Conservation (phyloP, 2,113 vertebrate species). For the Centropristis striata region DNA sequence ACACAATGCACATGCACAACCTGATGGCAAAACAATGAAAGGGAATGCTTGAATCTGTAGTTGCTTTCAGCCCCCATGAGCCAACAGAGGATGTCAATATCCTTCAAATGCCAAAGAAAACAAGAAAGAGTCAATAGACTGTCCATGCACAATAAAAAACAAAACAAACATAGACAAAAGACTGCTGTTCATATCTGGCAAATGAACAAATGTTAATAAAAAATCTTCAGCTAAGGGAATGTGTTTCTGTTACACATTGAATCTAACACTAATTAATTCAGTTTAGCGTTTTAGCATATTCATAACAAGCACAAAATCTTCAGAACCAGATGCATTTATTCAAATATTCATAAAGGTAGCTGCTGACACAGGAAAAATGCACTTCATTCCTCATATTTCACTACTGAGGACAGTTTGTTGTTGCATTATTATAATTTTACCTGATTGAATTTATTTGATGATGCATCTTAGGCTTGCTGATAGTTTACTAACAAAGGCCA, state of each 20-base stretch:
- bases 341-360: slow-evolving; percentile 4
- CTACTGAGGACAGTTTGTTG: slow-evolving; percentile 1
- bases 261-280: slow-evolving; percentile 9
- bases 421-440: neutral
- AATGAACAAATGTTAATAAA: slow-evolving; percentile 3
- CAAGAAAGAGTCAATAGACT: slow-evolving; percentile 42
- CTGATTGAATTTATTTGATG: neutral
- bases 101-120: slow-evolving; percentile 59
- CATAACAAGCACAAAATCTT: neutral
- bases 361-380: neutral
- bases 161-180: slow-evolving; percentile 8
- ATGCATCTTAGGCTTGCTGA: neutral
- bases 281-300: slow-evolving; percentile 15
- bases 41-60: slow-evolving; percentile 21
- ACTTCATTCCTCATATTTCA: too few relatives aligned
- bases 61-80: slow-evolving; percentile 44
- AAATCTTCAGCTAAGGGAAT: neutral
- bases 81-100: slow-evolving; percentile 55
- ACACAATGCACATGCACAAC: slow-evolving; percentile 17
- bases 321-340: neutral
- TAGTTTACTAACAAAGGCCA: too few relatives aligned
- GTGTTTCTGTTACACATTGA: slow-evolving; percentile 1
- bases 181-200: slow-evolving; percentile 15
- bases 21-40: neutral
- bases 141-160: slow-evolving; percentile 15